Percentiles rank a stretch among this genome's conserved stretches.
These are phyloP conservation scores for Coenonympha glycerion DNA, from an alignment of 2,888 invertebrate genomes.

Conservation along the genomic window DNA sequence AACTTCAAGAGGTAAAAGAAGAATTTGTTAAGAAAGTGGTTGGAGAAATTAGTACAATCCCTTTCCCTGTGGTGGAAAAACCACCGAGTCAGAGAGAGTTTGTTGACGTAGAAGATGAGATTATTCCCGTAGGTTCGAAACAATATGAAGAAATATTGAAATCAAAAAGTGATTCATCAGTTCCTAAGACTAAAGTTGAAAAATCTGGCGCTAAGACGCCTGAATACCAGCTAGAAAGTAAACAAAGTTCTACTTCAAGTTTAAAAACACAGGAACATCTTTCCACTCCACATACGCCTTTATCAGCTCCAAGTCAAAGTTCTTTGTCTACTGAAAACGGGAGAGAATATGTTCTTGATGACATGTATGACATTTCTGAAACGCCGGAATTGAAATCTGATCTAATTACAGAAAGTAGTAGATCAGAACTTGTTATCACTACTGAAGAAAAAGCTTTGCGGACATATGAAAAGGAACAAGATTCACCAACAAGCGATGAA, in stretches of 20 bases:
- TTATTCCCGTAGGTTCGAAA: slow-evolving; percentile 59
- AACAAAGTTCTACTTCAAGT: slow-evolving; percentile 77
- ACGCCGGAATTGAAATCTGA: slow-evolving; percentile 76
- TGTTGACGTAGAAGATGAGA: slow-evolving; percentile 66
- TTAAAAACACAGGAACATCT: slow-evolving; percentile 72
- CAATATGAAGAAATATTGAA: slow-evolving; percentile 71
- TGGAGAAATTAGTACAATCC: slow-evolving; percentile 55
- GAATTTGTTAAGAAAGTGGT: slow-evolving; percentile 59
- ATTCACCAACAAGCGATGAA: slow-evolving; percentile 88
- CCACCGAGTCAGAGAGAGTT: slow-evolving; percentile 70
- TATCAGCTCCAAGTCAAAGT: slow-evolving; percentile 79
- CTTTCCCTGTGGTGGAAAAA: slow-evolving; percentile 63
- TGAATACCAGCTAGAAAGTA: slow-evolving; percentile 65
- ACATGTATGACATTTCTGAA: slow-evolving; percentile 76
- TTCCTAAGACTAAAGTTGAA: slow-evolving; percentile 67
- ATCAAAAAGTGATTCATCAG: slow-evolving; percentile 69
- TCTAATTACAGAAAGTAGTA: slow-evolving; percentile 60
- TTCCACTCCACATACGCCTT: slow-evolving; percentile 77
- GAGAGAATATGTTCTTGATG: slow-evolving; percentile 77
- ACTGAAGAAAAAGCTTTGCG: slow-evolving; percentile 76
- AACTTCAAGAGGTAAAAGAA: slow-evolving; percentile 32
- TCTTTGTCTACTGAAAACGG: slow-evolving; percentile 80
- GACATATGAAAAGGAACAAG: slow-evolving; percentile 75
- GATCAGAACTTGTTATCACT: slow-evolving; percentile 77
- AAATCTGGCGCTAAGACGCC: slow-evolving; percentile 59